phyloP scores from a whole-genome alignment of 37 sponge, comb jelly and placozoan species.

The Tethya wilhelma region DNA sequence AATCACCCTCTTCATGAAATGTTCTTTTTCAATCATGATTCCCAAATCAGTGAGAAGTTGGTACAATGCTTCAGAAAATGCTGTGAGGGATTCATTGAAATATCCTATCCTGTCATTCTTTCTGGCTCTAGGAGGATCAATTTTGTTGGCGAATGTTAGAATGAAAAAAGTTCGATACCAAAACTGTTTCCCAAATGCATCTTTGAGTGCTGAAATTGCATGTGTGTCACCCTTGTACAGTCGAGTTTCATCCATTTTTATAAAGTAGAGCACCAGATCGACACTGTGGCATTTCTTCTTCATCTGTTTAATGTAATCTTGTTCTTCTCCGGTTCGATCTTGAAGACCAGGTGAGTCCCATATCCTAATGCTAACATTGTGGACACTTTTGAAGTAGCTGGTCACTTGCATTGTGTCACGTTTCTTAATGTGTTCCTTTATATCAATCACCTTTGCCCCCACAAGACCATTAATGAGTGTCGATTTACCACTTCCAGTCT shows the following conservation, averaged over 20 bases:
- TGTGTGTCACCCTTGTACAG: neutral
- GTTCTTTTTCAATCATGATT: too few species aligned
- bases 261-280: constrained; percentile 14
- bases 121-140: too few species aligned
- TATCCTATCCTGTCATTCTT: too few species aligned
- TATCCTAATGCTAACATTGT: too few species aligned
- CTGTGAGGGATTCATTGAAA: too few species aligned
- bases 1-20: too few species aligned
- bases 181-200: neutral
- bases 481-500: constrained; percentile 10
- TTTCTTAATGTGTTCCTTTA: too few species aligned
- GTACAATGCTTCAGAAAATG: too few species aligned
- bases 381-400: too few species aligned
- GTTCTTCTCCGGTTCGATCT: neutral
- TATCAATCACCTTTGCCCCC: too few species aligned
- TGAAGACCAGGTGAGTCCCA: constrained; percentile 7
- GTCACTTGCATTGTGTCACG: too few species aligned
- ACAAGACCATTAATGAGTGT: constrained; percentile 1
- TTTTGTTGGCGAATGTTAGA: constrained; percentile 23
- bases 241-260: constrained; percentile 14
- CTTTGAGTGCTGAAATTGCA: neutral
- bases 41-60: too few species aligned
- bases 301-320: neutral
- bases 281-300: neutral
- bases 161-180: constrained; percentile 1